Conservation (phyloP, 1,140 invertebrate genomes). For the Grapholita molesta region DNA sequence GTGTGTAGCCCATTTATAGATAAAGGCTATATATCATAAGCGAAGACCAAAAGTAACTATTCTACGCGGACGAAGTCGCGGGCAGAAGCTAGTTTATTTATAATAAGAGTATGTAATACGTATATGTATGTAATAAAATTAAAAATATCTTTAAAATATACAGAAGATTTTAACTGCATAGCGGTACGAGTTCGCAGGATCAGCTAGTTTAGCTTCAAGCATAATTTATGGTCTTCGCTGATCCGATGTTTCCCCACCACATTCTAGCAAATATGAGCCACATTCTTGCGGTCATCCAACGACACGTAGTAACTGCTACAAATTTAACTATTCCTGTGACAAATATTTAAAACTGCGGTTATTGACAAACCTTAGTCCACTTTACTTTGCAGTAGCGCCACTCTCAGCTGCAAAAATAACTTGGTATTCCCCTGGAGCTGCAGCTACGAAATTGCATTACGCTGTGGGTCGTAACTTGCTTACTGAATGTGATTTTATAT, state of each 20-base stretch:
- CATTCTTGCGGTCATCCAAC: conserved; percentile 3
- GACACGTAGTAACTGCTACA: background rate
- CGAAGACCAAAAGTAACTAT: too few relatives aligned
- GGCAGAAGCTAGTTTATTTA: too few relatives aligned
- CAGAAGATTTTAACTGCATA: too few relatives aligned
- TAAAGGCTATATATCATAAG: too few relatives aligned
- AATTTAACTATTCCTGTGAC: background rate
- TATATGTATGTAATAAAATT: too few relatives aligned
- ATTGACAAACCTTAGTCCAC: background rate
- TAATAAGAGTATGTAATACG: too few relatives aligned
- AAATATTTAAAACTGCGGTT: background rate
- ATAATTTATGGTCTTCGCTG: too few relatives aligned
- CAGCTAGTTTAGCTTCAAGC: too few relatives aligned
- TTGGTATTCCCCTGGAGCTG: background rate
- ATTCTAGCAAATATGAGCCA: background rate
- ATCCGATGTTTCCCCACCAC: background rate
- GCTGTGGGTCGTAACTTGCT: background rate
- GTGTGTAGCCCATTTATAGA: too few relatives aligned
- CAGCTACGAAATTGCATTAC: conserved; percentile 15
- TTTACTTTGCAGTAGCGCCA: background rate
- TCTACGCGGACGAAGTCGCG: too few relatives aligned
- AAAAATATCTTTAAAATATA: too few relatives aligned
- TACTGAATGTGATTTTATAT: conserved; percentile 16
- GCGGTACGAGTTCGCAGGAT: too few relatives aligned
- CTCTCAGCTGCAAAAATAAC: background rate